Evolutionary conservation across 2,888 invertebrate genomes (phyloP).

Genomic region (Ormyrus pomaceus): DNA sequence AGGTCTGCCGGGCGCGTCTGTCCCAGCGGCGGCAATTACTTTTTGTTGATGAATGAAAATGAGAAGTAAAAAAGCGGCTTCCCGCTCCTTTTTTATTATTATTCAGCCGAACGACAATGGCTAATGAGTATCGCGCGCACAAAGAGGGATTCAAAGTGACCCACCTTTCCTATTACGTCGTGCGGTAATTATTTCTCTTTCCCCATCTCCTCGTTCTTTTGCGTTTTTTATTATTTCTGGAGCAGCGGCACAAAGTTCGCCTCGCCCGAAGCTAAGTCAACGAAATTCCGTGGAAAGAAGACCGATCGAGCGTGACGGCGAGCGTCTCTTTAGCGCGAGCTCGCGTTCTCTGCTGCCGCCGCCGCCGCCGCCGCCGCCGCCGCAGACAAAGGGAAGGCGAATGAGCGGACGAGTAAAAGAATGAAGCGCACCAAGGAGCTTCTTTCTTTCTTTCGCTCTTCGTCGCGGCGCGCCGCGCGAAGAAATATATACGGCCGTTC

Average conservation of each 20-base stretch:
- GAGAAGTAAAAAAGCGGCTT: slow-evolving; percentile 1
- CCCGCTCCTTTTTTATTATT: slow-evolving; percentile 11
- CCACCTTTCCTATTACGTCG: slow-evolving; percentile 53
- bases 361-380: neutral
- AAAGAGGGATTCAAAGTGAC: slow-evolving; percentile 56
- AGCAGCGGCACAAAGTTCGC: slow-evolving; percentile 48
- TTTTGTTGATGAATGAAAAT: slow-evolving; percentile 25
- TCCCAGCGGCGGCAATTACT: neutral
- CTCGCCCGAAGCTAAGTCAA: slow-evolving; percentile 51
- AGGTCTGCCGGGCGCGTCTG: neutral
- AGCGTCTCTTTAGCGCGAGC: slow-evolving; percentile 44
- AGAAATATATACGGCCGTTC: slow-evolving; percentile 61
- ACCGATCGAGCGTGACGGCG: slow-evolving; percentile 57
- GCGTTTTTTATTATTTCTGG: slow-evolving; percentile 48
- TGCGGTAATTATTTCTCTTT: slow-evolving; percentile 54
- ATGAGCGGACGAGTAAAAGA: slow-evolving; percentile 56
- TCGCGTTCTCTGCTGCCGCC: neutral
- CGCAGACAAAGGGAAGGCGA: slow-evolving; percentile 52
- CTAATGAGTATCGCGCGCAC: slow-evolving; percentile 54
- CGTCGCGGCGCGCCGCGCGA: slow-evolving; percentile 57
- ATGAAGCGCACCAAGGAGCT: slow-evolving; percentile 48
- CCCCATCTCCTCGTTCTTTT: neutral
- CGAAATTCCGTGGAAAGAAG: slow-evolving; percentile 54
- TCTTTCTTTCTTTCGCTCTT: slow-evolving; percentile 35
- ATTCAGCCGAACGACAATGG: slow-evolving; percentile 46